These are phyloP conservation scores for Chrysolina haemoptera DNA, from an alignment of 2,888 invertebrate species.

Conservation along the genomic window DNA sequence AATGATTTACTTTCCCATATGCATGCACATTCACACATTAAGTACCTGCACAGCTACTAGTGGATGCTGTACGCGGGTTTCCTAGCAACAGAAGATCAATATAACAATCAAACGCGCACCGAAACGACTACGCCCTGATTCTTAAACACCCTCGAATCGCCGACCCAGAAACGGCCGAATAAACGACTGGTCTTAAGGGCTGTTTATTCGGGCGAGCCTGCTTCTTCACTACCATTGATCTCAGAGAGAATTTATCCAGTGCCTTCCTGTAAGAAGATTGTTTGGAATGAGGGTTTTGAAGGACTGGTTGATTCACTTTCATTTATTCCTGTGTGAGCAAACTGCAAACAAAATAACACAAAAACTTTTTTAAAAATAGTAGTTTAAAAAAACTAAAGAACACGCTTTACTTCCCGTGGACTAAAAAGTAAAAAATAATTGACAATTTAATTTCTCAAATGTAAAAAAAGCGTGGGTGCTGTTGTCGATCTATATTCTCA, in stretches of 20 bases:
- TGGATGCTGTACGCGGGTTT: constrained; percentile 31
- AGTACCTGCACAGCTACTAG: constrained; percentile 30
- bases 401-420: too few relatives aligned
- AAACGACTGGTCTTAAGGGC: constrained; percentile 28
- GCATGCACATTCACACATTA: constrained; percentile 5
- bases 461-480: too few relatives aligned
- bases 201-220: constrained; percentile 6
- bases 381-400: too few relatives aligned
- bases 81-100: constrained; percentile 65
- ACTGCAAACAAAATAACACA: too few relatives aligned
- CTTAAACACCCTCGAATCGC: constrained; percentile 58
- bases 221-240: not conserved
- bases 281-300: not conserved
- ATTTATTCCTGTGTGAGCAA: not conserved
- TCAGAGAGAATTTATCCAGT: not conserved
- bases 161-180: constrained; percentile 38
- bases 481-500: too few relatives aligned
- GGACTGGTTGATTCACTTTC: not conserved
- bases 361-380: too few relatives aligned
- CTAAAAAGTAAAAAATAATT: too few relatives aligned
- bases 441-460: too few relatives aligned
- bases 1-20: not conserved
- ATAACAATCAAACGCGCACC: constrained; percentile 66
- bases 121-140: constrained; percentile 65
- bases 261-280: not conserved